Evolutionary conservation across 2,888 invertebrate genomes (phyloP).

Genomic region (Acanthosepion esculentum): DNA sequence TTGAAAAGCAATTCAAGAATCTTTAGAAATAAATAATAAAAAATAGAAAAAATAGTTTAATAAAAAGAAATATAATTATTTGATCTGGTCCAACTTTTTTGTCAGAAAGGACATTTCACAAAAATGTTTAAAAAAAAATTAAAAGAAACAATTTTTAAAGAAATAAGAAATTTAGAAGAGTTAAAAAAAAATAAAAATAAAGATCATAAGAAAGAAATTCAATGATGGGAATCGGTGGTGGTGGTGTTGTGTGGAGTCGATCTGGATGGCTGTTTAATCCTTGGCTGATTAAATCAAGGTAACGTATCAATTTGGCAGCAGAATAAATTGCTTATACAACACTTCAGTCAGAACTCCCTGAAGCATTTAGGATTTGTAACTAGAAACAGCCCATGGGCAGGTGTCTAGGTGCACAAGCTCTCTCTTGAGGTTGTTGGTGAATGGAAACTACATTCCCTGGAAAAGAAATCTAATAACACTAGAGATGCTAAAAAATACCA

Average conservation of each 20-base stretch:
- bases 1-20: constrained; percentile 11
- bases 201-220: not conserved
- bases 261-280: not conserved
- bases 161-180: not conserved
- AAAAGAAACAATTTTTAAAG: not conserved
- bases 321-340: constrained; percentile 33
- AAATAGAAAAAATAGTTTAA: not conserved
- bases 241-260: not conserved
- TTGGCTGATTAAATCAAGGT: constrained; percentile 33
- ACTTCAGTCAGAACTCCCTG: not conserved
- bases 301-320: not conserved
- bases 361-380: constrained; percentile 6
- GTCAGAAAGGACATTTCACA: not conserved
- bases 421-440: not conserved
- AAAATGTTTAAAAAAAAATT: not conserved
- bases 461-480: constrained; percentile 9
- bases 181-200: not conserved
- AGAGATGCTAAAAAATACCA: constrained; percentile 33
- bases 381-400: constrained; percentile 33
- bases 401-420: not conserved
- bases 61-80: not conserved
- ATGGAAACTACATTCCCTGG: not conserved
- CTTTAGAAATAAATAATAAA: not conserved
- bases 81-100: not conserved
- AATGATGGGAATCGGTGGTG: not conserved